Percentiles rank a stretch among this genome's conserved stretches.
phyloP scores from a whole-genome alignment of 2,888 invertebrate species.

The Idaea straminata region DNA sequence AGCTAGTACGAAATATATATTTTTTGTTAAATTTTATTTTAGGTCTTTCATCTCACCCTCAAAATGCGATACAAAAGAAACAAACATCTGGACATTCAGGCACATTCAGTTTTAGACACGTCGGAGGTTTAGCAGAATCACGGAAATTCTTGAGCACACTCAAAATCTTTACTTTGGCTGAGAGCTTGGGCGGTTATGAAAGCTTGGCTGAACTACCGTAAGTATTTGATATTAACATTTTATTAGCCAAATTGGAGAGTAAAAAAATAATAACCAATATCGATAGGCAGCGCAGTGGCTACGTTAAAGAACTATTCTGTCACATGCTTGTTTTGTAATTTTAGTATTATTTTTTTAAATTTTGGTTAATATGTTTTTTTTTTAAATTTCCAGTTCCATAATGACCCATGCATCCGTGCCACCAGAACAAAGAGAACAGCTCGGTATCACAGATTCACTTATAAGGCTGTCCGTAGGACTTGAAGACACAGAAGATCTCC shows the following conservation, averaged over 20 bases:
- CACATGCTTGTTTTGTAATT: no score
- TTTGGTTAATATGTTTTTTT: not conserved
- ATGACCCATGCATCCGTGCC: conserved; percentile 98
- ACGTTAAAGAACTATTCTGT: no score
- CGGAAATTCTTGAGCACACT: conserved; percentile 86
- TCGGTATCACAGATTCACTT: conserved; percentile 92
- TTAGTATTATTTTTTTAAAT: no score
- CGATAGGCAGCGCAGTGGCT: no score
- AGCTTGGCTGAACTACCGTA: conserved; percentile 96
- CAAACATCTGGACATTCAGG: conserved; percentile 95
- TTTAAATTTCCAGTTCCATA: conserved; percentile 81
- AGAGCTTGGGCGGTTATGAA: conserved; percentile 97
- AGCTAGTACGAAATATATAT: not conserved
- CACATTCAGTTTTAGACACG: conserved; percentile 93
- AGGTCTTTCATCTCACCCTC: conserved; percentile 92
- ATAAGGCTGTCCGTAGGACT: conserved; percentile 94
- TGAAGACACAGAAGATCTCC: conserved; percentile 92
- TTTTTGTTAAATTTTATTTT: conserved; percentile 33
- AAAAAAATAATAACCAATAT: no score
- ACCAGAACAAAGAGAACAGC: conserved; percentile 82
- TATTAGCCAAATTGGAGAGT: not conserved
- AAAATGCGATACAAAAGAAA: conserved; percentile 87
- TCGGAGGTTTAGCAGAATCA: conserved; percentile 87
- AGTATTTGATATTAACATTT: conserved; percentile 54
- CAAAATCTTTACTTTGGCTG: conserved; percentile 92